phyloP scores from a whole-genome alignment of 2,113 vertebrate species.

The Carlito syrichta region DNA sequence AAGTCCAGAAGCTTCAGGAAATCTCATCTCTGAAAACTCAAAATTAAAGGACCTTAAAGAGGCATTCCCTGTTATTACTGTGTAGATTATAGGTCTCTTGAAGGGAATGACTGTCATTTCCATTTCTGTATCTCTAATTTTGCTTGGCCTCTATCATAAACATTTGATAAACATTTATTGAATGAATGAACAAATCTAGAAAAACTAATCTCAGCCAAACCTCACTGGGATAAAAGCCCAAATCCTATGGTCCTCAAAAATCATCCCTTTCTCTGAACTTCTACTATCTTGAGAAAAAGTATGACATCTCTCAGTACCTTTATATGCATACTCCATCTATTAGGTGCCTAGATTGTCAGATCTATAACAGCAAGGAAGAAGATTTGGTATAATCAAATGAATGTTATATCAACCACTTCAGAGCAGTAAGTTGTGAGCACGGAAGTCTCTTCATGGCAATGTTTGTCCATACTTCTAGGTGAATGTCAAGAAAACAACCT shows the following conservation, averaged over 20 bases:
- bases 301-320: background rate
- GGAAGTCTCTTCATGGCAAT: no score
- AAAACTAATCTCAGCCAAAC: background rate
- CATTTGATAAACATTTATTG: background rate
- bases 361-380: background rate
- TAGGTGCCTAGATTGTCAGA: background rate
- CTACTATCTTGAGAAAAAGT: background rate
- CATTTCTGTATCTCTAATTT: background rate
- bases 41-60: background rate
- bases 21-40: background rate
- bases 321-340: background rate
- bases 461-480: background rate
- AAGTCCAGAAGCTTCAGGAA: background rate
- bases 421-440: background rate
- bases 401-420: background rate
- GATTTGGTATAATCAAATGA: background rate
- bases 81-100: background rate
- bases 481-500: background rate
- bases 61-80: background rate
- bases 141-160: background rate
- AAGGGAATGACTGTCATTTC: background rate
- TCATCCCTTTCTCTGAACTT: background rate
- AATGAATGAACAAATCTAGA: background rate
- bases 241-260: background rate
- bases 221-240: background rate